Percentiles rank a stretch among this genome's conserved stretches.
Evolutionary conservation across 1,140 invertebrate genomes (phyloP).

Genomic region (Trachelipus rathkii): DNA sequence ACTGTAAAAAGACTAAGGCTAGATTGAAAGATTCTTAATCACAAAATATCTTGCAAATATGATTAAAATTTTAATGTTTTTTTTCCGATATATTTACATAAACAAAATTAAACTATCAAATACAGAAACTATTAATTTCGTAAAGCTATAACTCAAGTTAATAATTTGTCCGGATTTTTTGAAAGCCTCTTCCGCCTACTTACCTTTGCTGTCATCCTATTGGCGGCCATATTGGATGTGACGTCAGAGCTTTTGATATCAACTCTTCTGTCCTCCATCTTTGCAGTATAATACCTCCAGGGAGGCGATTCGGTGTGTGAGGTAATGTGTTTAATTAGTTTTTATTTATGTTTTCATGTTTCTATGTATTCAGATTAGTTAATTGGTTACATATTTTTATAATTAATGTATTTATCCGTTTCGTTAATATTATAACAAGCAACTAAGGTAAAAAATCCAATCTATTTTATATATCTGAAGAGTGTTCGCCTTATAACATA

Average conservation of each 20-base stretch:
- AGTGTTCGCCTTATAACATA: too few relatives aligned
- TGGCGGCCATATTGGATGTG: not conserved
- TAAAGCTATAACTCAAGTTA: not conserved
- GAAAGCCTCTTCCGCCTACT: not conserved
- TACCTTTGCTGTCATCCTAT: not conserved
- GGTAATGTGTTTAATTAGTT: not conserved
- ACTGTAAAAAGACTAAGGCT: not conserved
- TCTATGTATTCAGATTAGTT: too few relatives aligned
- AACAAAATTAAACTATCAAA: not conserved
- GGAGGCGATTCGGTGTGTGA: not conserved
- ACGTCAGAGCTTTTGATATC: not conserved
- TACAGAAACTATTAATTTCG: not conserved
- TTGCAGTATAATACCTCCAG: conserved; percentile 6
- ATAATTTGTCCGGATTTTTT: not conserved
- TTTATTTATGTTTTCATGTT: not conserved
- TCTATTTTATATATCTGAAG: too few relatives aligned
- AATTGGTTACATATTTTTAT: too few relatives aligned
- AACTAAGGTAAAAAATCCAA: too few relatives aligned
- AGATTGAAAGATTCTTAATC: not conserved
- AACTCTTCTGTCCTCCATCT: not conserved
- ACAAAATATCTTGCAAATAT: not conserved
- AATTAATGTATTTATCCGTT: too few relatives aligned
- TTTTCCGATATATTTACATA: not conserved
- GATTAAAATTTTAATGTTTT: too few relatives aligned
- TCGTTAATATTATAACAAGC: too few relatives aligned